Percentiles rank a stretch among this genome's conserved stretches.
phyloP scores from a whole-genome alignment of 2,888 invertebrate genomes.

The Boloria euphrosyne region DNA sequence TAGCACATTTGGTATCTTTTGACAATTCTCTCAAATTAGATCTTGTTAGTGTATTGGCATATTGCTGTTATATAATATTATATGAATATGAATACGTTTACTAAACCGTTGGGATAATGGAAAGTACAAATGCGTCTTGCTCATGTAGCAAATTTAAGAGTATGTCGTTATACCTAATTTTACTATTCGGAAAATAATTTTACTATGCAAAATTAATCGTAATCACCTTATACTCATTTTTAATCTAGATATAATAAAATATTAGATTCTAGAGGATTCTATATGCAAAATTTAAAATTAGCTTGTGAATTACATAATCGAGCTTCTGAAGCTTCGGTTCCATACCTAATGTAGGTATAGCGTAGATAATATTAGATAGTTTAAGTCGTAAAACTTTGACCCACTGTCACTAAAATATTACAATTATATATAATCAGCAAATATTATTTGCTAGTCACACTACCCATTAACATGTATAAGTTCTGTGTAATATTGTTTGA shows the following conservation, averaged over 20 bases:
- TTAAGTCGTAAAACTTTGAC: constrained; percentile 61
- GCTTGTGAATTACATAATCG: constrained; percentile 56
- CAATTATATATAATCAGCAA: constrained; percentile 70
- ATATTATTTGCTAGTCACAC: constrained; percentile 80
- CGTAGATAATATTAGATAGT: constrained; percentile 61
- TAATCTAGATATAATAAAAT: constrained; percentile 58
- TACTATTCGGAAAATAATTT: constrained; percentile 46
- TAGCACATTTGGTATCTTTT: constrained; percentile 56
- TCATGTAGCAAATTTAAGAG: constrained; percentile 74
- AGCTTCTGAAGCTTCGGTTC: constrained; percentile 60
- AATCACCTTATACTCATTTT: constrained; percentile 70
- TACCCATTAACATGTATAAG: constrained; percentile 74
- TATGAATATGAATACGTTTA: constrained; percentile 53
- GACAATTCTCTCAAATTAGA: constrained; percentile 62
- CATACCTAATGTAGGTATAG: constrained; percentile 66
- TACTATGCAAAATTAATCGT: constrained; percentile 48
- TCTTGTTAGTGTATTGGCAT: constrained; percentile 58
- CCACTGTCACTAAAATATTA: constrained; percentile 73
- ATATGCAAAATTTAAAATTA: constrained; percentile 54
- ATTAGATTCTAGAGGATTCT: constrained; percentile 58
- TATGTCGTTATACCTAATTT: constrained; percentile 54
- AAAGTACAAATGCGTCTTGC: constrained; percentile 78
- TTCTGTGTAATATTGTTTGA: constrained; percentile 80
- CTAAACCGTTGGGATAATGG: constrained; percentile 52
- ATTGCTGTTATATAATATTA: constrained; percentile 53